Conservation (phyloP, 2,113 vertebrate genomes). For the Odocoileus virginianus region DNA sequence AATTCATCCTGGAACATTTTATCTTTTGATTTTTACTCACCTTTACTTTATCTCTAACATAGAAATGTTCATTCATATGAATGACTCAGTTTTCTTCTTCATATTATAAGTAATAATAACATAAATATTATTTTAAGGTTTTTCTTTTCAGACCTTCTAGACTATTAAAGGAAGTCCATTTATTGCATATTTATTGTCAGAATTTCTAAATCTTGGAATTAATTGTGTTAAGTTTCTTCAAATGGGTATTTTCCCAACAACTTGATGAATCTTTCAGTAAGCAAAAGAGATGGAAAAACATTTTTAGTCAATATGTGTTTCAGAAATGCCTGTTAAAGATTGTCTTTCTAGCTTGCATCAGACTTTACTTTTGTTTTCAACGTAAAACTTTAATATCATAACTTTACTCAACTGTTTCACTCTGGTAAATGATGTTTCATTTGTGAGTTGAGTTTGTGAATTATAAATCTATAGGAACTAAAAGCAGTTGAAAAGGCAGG, state of each 20-base stretch:
- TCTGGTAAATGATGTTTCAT: neutral
- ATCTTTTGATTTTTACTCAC: constrained; percentile 7
- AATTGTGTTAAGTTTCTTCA: neutral
- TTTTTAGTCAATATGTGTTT: neutral
- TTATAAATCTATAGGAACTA: neutral
- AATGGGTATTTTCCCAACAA: neutral
- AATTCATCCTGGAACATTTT: constrained; percentile 30
- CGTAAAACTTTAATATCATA: neutral
- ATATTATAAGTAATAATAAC: neutral
- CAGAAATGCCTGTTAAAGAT: neutral
- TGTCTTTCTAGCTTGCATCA: neutral
- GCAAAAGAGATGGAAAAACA: neutral
- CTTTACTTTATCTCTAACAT: neutral
- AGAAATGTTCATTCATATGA: neutral
- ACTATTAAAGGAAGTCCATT: neutral
- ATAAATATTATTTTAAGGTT: constrained; percentile 5
- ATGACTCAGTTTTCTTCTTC: neutral
- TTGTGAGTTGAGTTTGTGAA: neutral
- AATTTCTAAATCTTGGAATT: neutral
- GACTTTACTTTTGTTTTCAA: neutral
- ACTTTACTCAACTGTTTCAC: neutral
- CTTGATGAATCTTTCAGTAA: constrained; percentile 26
- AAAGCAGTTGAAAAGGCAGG: neutral
- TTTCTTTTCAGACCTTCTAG: neutral
- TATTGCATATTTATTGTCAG: neutral